These are phyloP conservation scores for Pterocles gutturalis DNA, from an alignment of 2,113 vertebrate genomes.

Conservation along the genomic window DNA sequence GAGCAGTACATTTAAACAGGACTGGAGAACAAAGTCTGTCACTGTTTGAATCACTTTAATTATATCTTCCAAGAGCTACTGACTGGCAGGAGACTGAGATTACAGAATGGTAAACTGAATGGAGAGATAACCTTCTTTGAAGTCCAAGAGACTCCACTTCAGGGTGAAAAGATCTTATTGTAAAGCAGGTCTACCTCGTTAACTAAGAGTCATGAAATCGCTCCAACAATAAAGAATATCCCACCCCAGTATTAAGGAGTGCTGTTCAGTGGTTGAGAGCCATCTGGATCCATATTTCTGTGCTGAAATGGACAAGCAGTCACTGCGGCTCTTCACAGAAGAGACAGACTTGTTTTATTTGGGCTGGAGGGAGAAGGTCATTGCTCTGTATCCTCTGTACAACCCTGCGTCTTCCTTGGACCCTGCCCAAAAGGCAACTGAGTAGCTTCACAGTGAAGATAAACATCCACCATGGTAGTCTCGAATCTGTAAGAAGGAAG, in stretches of 20 bases:
- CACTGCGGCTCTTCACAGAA: background rate
- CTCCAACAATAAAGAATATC: background rate
- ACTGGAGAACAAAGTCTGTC: background rate
- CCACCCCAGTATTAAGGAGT: background rate
- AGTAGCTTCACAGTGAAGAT: background rate
- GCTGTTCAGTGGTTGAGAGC: background rate
- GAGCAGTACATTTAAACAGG: background rate
- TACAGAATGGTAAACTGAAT: background rate
- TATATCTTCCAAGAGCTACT: background rate
- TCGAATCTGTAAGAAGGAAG: rapidly evolving
- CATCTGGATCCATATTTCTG: background rate
- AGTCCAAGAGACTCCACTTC: background rate
- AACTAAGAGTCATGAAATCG: background rate
- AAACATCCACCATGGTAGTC: background rate
- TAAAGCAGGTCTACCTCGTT: background rate
- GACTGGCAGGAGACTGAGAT: background rate
- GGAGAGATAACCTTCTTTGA: background rate
- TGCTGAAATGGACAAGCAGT: background rate
- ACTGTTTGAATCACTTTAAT: background rate
- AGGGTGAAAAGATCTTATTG: background rate
- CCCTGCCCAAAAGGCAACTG: background rate
- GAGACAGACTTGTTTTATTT: background rate
- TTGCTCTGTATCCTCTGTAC: background rate
- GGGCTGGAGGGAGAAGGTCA: background rate
- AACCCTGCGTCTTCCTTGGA: background rate